Base-by-base conservation (phyloP, 2,888 invertebrate genomes). In the Chrysomela aeneicollis region DNA sequence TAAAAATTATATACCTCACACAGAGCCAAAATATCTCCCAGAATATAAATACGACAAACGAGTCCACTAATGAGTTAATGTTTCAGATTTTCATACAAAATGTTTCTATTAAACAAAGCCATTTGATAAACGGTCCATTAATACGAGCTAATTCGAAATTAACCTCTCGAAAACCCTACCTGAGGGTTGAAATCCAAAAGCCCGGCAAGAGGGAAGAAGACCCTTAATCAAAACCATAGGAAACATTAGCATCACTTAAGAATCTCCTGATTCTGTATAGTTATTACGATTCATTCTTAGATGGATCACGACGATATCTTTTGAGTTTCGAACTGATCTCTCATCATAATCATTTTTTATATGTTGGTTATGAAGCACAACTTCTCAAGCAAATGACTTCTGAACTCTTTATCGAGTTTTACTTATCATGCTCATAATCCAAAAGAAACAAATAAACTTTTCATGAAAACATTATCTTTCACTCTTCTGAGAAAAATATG, bases 131-230 rank as follows among this genome's bases (percentile, higher is more conserved):
- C 42, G 42, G 42, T 42, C 42, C 12, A 15, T 42, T 42, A 42
- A 42, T 42, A 42, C 42, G 42, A 42, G 15, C 42, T 42, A 42
- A 42, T 42, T 42, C 12, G 42, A 42, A 42, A 42, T 42, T 42
- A 42, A 42, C 42, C 42, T 42, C 42, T 42, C 15, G 42, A 42
- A 6, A 42, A 15, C 42, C 42, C 42, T 42, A 42, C 42, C 42
- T 42, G 42, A 42, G 42, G 42, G 42, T 15, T 15, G 42, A 15
- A 15, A 42, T 42, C 12, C 42, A 42, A 42, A 42, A 42, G 15
- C 15, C 42, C 8, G 15, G 42, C 15, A 42, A 42, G 15, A 42
- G 42, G 42, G 42, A 42, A 42, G 42, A 3, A 6, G 15, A 42
- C 42, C 42, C 42, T 15, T n/a, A 15, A 42, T 42, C 42, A 42